Evolutionary conservation across 2,113 vertebrate genomes (phyloP), one percentile per base, ranked within the genome.

Genomic region (Micromys minutus): DNA sequence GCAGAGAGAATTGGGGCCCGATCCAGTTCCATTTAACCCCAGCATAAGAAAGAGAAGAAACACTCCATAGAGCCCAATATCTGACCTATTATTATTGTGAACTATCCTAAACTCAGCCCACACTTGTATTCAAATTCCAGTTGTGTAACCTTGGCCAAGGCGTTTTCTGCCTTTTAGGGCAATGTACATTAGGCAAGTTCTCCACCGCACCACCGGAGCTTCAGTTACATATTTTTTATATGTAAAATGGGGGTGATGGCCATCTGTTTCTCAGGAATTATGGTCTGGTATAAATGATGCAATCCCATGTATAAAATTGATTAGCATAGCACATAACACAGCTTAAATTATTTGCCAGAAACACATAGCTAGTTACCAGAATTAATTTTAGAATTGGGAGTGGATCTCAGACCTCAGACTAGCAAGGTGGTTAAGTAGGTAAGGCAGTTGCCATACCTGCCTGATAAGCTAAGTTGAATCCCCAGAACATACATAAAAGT

Each of bases 261-360:
- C 19, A 94, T 50, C 5, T 87, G 45, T 89, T 89, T 90, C 26
- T 93, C 84, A 79, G 19, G 15, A 93, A 8, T 80, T 93, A 42
- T 36, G 45, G 16, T 72, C 12, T 95, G 42, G 39, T 89, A 88
- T 77, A 93, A 96, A 88, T 85, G 65, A 88, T 88, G 65, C 16
- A 80, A 39, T 72, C 3, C 7, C 34, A 74, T 22, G 29, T 91
- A 7, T 95, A 34, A 94, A 95, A 94, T 61, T 50, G 90, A 69
- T 57, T 47, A 36, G 29, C 42, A 79, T 26, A 79, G 22, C 79
- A 3, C n/a, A 71, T 95, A 57, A 79, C 12, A 93, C 65, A 88
- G 42, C 36, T 89, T 39, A 81, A 92, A 16, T 72, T 19, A 89
- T 89, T 95, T 89, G 3, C 50, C 84, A 93, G 89, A 45, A 93